Evolutionary conservation across 1,140 invertebrate genomes (phyloP), one percentile per base, ranked within the genome.

Genomic region (Microplitis mediator): DNA sequence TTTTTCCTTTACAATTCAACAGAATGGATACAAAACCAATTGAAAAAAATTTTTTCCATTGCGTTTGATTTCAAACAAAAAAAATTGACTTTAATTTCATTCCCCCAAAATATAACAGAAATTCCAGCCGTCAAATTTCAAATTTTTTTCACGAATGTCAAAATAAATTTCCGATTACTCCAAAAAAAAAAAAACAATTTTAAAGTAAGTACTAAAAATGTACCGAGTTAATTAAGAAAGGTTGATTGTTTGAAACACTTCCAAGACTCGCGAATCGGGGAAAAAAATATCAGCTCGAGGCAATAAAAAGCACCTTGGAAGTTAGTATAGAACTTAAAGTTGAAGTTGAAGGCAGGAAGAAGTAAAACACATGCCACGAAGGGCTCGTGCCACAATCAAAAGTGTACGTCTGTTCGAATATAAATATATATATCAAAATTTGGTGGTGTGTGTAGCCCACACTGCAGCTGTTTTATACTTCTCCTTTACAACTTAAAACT

Each of bases 351-450:
- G 64, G 50, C 36, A 56, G 64, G 72, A 82, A 78, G 77, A 82
- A 84, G 62, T 50, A 58, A 72, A 72, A 82, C 84, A 85, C 82
- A 84, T 84, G 84, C 79, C 80, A 76, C 66, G 74, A 77, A 66
- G 78, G 84, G 83, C 84, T 86, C 83, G 85, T 85, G 84, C 82
- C 84, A 83, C 81, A 76, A 83, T 85, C 82, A 80, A 76, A 78
- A 64, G 79, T 84, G 63, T 67, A 31, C 5, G 39, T 45, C 39
- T 45, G 39, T 45, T 45, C 11, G 6, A 45, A 45, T 45, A 45
- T 45, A 45, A 45, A 6, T 45, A 45, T 11, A 45, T 45, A 11
- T 45, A 45, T 11, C 6, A 9, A 45, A 11, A 45, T 45, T 6
- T 45, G 11, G 5, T 6, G 39, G n/a, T 65, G 51, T 73, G 45